Percentiles rank a stretch among this genome's conserved stretches.
phyloP scores from a whole-genome alignment of 2,113 vertebrate genomes.

The Sialia sialis region DNA sequence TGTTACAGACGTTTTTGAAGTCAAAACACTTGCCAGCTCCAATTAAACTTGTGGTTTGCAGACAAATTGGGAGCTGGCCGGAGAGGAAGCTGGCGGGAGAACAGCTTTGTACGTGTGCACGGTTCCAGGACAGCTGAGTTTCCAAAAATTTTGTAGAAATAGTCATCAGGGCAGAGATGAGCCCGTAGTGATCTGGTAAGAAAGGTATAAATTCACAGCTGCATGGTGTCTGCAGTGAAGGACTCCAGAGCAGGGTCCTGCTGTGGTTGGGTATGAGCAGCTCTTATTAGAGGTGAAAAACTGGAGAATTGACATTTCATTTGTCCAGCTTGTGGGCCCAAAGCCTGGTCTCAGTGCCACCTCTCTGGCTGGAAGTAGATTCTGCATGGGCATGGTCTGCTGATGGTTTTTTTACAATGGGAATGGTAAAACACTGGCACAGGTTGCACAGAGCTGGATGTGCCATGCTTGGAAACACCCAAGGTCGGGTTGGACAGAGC shows the following conservation, averaged over 20 bases:
- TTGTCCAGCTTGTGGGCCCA: not conserved
- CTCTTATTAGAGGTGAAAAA: not conserved
- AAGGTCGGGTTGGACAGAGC: not conserved
- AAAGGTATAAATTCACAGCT: not conserved
- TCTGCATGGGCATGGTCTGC: not conserved
- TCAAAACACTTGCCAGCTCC: slow-evolving; percentile 16
- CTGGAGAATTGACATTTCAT: rapidly evolving
- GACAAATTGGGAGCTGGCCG: slow-evolving; percentile 50
- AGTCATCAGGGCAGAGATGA: not conserved
- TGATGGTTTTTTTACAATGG: not conserved
- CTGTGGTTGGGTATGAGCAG: not conserved
- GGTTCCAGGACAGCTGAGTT: not conserved
- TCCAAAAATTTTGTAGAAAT: not conserved
- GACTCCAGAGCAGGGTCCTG: rapidly evolving
- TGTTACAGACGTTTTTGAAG: slow-evolving; percentile 27
- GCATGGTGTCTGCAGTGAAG: not conserved
- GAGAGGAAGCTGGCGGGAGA: not conserved
- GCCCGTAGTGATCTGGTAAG: not conserved
- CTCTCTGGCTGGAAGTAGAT: not conserved
- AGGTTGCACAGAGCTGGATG: not conserved
- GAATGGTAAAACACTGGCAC: not conserved
- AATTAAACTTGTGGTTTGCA: slow-evolving; percentile 55
- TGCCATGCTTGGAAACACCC: not conserved
- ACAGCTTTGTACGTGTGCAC: rapidly evolving
- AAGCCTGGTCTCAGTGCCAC: not conserved